Percentiles rank a stretch among this genome's conserved stretches.
Conservation (phyloP, 53 echinoderm and acorn worm species). For the Patiria pectinifera region DNA sequence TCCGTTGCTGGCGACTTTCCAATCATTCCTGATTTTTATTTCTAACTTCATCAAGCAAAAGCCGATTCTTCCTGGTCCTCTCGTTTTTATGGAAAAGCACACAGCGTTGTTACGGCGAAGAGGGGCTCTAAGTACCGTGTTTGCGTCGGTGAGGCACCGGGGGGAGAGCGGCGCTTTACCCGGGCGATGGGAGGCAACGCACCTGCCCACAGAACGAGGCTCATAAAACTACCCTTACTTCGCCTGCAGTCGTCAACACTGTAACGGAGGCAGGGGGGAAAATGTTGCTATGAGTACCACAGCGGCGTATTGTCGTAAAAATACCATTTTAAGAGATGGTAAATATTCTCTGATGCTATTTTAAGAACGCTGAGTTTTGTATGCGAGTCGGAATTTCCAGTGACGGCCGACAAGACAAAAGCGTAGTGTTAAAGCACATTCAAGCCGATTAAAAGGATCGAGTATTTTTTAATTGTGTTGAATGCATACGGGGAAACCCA, state of each 20-base stretch:
- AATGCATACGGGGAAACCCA: too few species aligned
- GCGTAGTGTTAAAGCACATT: too few species aligned
- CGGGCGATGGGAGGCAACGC: conserved; percentile 49
- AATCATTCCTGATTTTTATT: background rate
- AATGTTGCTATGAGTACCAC: background rate
- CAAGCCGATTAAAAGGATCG: too few species aligned
- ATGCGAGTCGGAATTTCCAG: too few species aligned
- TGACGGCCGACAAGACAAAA: too few species aligned
- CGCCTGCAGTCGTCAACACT: background rate
- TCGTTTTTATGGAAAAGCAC: conserved; percentile 16
- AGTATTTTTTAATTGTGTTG: too few species aligned
- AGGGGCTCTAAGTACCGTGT: conserved; percentile 23
- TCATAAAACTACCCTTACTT: conserved; percentile 21
- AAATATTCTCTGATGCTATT: background rate
- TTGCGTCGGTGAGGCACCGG: background rate
- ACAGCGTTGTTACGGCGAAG: conserved; percentile 5
- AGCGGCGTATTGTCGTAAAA: background rate
- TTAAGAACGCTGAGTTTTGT: background rate
- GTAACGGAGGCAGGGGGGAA: background rate
- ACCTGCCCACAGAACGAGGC: conserved; percentile 33
- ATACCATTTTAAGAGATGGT: background rate
- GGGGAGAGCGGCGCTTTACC: background rate
- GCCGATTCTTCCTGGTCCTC: conserved; percentile 14
- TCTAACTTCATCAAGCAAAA: conserved; percentile 4
- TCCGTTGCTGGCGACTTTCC: conserved; percentile 33